phyloP scores from a whole-genome alignment of 1,140 invertebrate species.

The Eciton burchellii region DNA sequence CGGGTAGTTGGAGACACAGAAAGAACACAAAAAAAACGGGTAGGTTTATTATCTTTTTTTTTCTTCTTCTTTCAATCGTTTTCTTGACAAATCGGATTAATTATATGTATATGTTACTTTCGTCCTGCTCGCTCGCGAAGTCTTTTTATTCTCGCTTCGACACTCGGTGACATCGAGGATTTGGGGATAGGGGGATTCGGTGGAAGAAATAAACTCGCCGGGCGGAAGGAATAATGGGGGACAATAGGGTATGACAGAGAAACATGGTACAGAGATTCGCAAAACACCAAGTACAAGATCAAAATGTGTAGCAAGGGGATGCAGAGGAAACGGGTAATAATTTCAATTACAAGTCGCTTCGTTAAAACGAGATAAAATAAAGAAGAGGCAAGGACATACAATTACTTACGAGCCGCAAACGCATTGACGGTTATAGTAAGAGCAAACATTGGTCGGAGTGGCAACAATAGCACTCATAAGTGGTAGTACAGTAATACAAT shows the following conservation, averaged over 20 bases:
- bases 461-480: constrained; percentile 62
- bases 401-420: constrained; percentile 50
- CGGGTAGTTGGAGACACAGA: constrained; percentile 66
- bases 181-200: not conserved
- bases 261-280: constrained; percentile 21
- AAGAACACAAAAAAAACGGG: constrained; percentile 78
- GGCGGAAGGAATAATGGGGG: not conserved
- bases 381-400: constrained; percentile 55
- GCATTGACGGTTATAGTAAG: constrained; percentile 42
- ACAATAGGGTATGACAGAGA: not conserved
- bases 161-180: constrained; percentile 56
- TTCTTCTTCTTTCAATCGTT: constrained; percentile 67
- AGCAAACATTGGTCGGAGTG: constrained; percentile 59
- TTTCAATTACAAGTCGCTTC: constrained; percentile 36
- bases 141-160: constrained; percentile 64
- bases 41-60: constrained; percentile 79
- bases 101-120: constrained; percentile 69
- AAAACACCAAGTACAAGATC: constrained; percentile 16
- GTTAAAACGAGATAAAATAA: constrained; percentile 41
- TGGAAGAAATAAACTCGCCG: constrained; percentile 44
- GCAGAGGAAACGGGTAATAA: not conserved
- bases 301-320: constrained; percentile 6
- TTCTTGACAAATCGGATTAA: constrained; percentile 75
- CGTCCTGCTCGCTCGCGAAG: constrained; percentile 69
- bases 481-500: constrained; percentile 67